phyloP scores from a whole-genome alignment of 2,113 vertebrate genomes.

The Orthonyx spaldingii region DNA sequence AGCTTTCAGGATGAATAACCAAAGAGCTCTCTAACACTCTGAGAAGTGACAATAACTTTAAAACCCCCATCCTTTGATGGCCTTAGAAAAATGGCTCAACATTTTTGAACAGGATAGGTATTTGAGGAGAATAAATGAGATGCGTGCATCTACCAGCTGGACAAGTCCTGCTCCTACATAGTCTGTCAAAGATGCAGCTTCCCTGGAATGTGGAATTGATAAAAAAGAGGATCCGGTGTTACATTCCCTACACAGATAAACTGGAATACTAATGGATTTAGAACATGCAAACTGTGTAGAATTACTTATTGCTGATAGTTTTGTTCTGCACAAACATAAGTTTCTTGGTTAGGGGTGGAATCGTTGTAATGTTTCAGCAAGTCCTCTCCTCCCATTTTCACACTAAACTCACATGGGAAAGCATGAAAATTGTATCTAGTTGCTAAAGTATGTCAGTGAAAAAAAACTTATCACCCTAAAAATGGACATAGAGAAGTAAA shows the following conservation, averaged over 20 bases:
- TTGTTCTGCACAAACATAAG: background rate
- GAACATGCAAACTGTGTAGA: background rate
- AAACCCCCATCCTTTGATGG: background rate
- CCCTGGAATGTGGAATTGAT: background rate
- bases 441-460: background rate
- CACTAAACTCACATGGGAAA: background rate
- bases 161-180: background rate
- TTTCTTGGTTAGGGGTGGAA: background rate
- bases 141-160: background rate
- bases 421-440: background rate
- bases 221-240: background rate
- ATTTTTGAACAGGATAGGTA: background rate
- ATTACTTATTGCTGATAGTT: background rate
- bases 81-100: background rate
- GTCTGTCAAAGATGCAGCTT: background rate
- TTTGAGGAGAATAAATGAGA: background rate
- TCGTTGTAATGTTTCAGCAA: background rate
- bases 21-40: background rate
- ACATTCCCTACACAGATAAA: background rate
- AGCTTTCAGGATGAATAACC: background rate
- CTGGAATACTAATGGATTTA: background rate
- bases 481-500: background rate
- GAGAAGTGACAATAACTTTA: background rate
- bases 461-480: background rate
- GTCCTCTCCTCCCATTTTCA: background rate